Evolutionary conservation across 2,797 vertebrate species (phyloP).

Genomic region (Orestias chungarensis): DNA sequence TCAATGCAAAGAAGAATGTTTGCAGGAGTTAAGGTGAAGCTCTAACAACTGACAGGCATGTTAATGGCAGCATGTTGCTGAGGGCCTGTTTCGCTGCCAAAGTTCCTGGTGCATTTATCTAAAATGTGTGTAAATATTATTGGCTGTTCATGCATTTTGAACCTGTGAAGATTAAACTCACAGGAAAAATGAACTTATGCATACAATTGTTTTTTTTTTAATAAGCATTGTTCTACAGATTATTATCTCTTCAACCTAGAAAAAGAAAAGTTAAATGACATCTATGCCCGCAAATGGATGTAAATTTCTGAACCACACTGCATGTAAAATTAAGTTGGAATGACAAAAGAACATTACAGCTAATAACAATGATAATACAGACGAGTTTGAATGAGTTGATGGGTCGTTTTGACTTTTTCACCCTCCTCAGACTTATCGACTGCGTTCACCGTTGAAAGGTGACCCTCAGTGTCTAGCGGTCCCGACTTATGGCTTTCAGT

Average conservation of each 20-base stretch:
- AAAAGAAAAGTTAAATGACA: neutral
- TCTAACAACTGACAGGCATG: too few relatives aligned
- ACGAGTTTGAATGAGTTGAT: slow-evolving; percentile 40
- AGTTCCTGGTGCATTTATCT: neutral
- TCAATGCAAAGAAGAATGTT: neutral
- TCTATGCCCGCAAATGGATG: neutral
- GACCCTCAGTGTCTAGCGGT: slow-evolving; percentile 37
- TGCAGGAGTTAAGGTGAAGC: neutral
- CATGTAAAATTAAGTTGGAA: slow-evolving; percentile 69
- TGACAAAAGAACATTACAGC: slow-evolving; percentile 47
- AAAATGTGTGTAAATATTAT: too few relatives aligned
- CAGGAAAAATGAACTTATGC: neutral
- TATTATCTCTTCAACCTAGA: neutral
- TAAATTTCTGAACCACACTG: neutral
- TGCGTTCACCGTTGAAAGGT: slow-evolving; percentile 40
- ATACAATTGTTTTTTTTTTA: neutral
- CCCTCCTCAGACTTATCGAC: slow-evolving; percentile 28
- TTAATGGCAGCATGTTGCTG: neutral
- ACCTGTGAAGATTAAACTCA: neutral
- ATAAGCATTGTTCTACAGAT: neutral
- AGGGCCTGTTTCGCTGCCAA: neutral
- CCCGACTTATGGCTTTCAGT: slow-evolving; percentile 66
- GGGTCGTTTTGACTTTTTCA: slow-evolving; percentile 26
- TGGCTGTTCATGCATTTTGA: neutral
- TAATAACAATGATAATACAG: slow-evolving; percentile 39